Evolutionary conservation across 2,888 invertebrate species (phyloP), one percentile per base, ranked within the genome.

Genomic region (Acleris literana): DNA sequence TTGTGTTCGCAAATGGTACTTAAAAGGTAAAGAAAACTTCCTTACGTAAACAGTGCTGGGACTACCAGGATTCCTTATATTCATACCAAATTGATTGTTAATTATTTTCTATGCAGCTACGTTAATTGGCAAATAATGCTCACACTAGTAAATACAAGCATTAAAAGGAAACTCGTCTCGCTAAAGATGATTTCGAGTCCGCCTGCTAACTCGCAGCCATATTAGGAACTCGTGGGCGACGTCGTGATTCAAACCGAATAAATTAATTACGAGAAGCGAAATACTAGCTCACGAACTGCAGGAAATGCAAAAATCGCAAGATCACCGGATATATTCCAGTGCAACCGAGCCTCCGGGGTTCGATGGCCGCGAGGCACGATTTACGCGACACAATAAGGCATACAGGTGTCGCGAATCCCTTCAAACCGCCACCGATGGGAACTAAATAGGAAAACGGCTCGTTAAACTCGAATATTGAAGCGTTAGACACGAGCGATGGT

Each of bases 381-480:
- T 91, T 91, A 92, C 88, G 84, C 82, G 87, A 88, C 88, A 87
- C 88, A 89, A 88, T 91, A 88, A 88, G 80, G 88, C 87, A 90
- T 90, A 90, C 90, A 91, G 90, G 92, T 91, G 92, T 92, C 90
- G 89, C 82, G 75, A 70, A 72, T 85, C 87, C 86, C 87, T 86
- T 88, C 87, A 83, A 85, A 84, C 84, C 84, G 82, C 82, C 85
- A 77, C 82, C 81, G 82, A 85, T 87, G 83, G 84, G 83, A 78
- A 84, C 87, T 85, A 86, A 88, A 88, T 87, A 85, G 85, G 82
- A 80, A 77, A 81, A 80, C 81, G 79, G 76, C 81, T 76, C 73
- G 79, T 85, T 88, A 86, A 83, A 84, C 79, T 79, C 76, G 77
- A 76, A 79, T 77, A 81, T 80, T 78, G 81, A 81, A 85, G 84